These are phyloP conservation scores for Drosophila suboccidentalis DNA, from an alignment of 2,888 invertebrate genomes.

Conservation along the genomic window DNA sequence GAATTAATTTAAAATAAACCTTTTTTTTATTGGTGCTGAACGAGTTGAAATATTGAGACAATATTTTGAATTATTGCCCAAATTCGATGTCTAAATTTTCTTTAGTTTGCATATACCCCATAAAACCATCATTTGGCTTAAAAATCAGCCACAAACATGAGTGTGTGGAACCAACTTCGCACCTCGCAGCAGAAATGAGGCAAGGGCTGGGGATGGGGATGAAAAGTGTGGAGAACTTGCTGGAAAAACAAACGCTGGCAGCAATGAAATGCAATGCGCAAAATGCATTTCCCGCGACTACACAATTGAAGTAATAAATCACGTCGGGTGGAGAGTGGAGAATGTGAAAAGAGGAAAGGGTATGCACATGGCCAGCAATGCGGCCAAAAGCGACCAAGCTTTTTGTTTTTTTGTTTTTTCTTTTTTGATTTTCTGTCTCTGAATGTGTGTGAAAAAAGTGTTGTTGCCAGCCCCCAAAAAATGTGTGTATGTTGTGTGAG, in stretches of 20 bases:
- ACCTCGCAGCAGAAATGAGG: constrained; percentile 55
- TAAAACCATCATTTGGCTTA: neutral
- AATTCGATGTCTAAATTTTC: neutral
- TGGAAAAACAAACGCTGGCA: constrained; percentile 71
- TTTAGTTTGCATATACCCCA: constrained; percentile 18
- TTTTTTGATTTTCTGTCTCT: constrained; percentile 26
- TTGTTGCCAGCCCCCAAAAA: constrained; percentile 38
- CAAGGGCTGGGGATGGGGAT: neutral
- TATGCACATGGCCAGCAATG: constrained; percentile 44
- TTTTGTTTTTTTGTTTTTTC: too few species aligned
- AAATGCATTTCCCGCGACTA: constrained; percentile 79
- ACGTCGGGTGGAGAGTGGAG: constrained; percentile 48
- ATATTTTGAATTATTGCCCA: neutral
- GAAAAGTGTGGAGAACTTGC: constrained; percentile 11
- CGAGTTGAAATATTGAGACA: neutral
- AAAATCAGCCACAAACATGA: constrained; percentile 59
- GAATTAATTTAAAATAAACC: neutral
- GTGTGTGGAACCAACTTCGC: constrained; percentile 64
- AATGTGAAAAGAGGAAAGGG: constrained; percentile 1
- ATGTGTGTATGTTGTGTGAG: constrained; percentile 16
- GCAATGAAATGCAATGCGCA: constrained; percentile 80
- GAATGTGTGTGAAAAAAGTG: constrained; percentile 47
- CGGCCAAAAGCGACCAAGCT: constrained; percentile 41
- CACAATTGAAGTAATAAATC: constrained; percentile 81
- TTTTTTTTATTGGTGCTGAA: neutral